Percentiles rank a stretch among this genome's conserved stretches.
Evolutionary conservation across 2,797 vertebrate species (phyloP).

Genomic region (Eulemur rubriventer): DNA sequence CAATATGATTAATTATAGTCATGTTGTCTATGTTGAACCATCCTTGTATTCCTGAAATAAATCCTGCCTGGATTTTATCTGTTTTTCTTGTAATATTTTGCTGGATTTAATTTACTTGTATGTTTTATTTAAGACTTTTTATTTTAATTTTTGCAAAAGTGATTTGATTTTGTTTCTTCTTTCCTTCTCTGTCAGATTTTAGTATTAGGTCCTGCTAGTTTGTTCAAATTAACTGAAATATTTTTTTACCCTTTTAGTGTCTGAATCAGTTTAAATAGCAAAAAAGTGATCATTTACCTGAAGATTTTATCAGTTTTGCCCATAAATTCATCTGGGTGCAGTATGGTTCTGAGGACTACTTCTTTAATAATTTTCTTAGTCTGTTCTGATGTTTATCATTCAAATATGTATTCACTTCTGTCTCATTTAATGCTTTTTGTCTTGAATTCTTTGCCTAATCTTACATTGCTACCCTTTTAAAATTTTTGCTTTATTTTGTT

Average conservation of each 20-base stretch:
- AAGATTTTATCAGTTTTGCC: neutral
- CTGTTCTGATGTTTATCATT: neutral
- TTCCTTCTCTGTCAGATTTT: constrained; percentile 13
- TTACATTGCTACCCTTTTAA: neutral
- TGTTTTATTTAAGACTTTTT: constrained; percentile 4
- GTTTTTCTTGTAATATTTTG: neutral
- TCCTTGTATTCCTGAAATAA: constrained; percentile 18
- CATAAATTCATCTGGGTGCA: neutral
- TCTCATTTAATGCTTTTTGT: neutral
- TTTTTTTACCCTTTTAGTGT: neutral
- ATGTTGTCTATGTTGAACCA: neutral
- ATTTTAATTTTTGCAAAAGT: neutral
- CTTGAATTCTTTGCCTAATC: neutral
- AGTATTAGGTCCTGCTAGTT: neutral
- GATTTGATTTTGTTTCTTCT: neutral
- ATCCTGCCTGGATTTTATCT: neutral
- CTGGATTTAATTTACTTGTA: neutral
- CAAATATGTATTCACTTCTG: neutral
- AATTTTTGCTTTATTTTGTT: neutral
- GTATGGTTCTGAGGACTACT: neutral
- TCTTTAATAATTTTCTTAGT: neutral
- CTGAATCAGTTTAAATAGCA: constrained; percentile 6
- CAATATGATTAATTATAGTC: neutral
- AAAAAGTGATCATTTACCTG: neutral
- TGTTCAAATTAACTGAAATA: neutral